Percentiles rank a stretch among this genome's conserved stretches.
Conservation (phyloP, 1,140 invertebrate genomes). For the Acromyrmex charruanus region DNA sequence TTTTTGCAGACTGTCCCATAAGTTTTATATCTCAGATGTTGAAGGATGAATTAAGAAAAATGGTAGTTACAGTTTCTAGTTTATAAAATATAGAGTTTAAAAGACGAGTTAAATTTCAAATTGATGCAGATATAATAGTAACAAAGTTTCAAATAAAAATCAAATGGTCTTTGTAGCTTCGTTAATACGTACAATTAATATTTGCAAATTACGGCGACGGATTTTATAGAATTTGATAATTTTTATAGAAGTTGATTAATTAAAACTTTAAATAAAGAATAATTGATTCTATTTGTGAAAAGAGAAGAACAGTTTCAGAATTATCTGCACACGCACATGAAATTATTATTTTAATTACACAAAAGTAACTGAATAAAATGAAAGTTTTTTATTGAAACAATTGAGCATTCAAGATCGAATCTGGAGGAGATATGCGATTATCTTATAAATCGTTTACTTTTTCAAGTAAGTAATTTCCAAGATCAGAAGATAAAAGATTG, state of each 20-base stretch:
- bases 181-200: background rate
- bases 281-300: background rate
- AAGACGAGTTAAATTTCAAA: slow-evolving; percentile 3
- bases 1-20: background rate
- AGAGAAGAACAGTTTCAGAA: background rate
- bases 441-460: background rate
- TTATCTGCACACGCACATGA: background rate
- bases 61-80: background rate
- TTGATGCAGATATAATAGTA: background rate
- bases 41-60: background rate
- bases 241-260: background rate
- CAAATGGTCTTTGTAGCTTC: background rate
- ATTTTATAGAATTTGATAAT: background rate
- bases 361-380: background rate
- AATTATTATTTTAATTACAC: background rate
- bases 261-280: background rate
- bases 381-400: background rate
- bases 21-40: background rate
- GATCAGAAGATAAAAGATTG: background rate
- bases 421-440: background rate
- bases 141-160: background rate
- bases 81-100: background rate
- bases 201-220: background rate
- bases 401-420: background rate
- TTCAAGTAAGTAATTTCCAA: slow-evolving; percentile 5